Conservation (phyloP, 2,888 invertebrate species). For the Holacanthella duospinosa region DNA sequence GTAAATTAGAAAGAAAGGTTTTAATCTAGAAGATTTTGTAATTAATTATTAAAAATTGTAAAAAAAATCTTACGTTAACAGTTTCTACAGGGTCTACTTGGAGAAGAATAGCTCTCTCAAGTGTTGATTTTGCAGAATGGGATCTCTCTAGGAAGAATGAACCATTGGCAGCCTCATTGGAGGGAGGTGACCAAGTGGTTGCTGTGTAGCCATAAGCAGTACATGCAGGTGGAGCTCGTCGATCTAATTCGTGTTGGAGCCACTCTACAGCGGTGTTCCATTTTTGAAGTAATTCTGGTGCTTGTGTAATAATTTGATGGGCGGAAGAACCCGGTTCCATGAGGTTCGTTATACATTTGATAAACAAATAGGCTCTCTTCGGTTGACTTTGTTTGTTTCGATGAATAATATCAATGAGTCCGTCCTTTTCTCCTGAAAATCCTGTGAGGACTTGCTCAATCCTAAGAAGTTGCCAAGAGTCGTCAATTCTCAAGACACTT, state of each 20-base stretch:
- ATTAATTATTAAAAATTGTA: neutral
- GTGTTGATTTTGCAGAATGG: constrained; percentile 79
- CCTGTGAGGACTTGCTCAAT: constrained; percentile 84
- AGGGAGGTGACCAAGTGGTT: constrained; percentile 66
- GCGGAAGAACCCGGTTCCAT: constrained; percentile 76
- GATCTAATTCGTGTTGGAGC: constrained; percentile 87
- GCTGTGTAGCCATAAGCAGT: constrained; percentile 29
- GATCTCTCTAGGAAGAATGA: constrained; percentile 81
- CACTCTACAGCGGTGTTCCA: constrained; percentile 85
- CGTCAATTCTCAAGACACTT: constrained; percentile 77
- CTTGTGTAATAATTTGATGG: constrained; percentile 64
- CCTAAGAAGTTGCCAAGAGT: constrained; percentile 91
- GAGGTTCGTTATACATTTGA: constrained; percentile 84
- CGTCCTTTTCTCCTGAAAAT: constrained; percentile 74
- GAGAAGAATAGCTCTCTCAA: constrained; percentile 65
- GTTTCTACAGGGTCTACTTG: constrained; percentile 47
- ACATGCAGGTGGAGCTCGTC: constrained; percentile 29
- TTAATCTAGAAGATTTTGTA: neutral
- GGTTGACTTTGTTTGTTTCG: constrained; percentile 89
- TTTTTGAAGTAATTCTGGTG: constrained; percentile 67
- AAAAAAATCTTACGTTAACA: neutral
- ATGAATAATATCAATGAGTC: constrained; percentile 82
- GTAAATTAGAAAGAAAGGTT: neutral
- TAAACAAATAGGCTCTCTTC: constrained; percentile 92
- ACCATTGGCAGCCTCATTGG: constrained; percentile 88